Percentiles rank a stretch among this genome's conserved stretches.
Conservation (phyloP, 2,888 invertebrate species). For the Chromoteleia sp. region DNA sequence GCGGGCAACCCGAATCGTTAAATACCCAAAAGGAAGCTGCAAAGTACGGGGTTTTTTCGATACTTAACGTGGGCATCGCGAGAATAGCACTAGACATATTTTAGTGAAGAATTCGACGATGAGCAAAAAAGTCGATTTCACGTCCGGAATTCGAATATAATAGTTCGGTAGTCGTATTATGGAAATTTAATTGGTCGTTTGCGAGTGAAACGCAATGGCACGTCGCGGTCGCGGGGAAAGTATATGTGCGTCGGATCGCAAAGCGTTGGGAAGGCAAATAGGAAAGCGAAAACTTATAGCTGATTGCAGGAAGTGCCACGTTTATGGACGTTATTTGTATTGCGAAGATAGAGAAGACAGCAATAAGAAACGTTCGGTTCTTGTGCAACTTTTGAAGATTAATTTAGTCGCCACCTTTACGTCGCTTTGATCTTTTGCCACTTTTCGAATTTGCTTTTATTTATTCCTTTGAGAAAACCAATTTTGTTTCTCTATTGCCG, state of each 20-base stretch:
- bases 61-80: constrained; percentile 39
- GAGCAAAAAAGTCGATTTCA: constrained; percentile 59
- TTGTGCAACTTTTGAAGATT: constrained; percentile 54
- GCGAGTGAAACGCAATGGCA: constrained; percentile 68
- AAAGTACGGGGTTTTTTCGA: constrained; percentile 24
- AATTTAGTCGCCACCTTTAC: constrained; percentile 45
- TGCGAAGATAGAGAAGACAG: constrained; percentile 62
- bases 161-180: constrained; percentile 69
- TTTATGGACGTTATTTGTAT: constrained; percentile 68
- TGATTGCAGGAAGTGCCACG: constrained; percentile 70
- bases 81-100: constrained; percentile 18
- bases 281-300: constrained; percentile 69
- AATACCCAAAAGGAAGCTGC: constrained; percentile 25
- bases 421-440: no score
- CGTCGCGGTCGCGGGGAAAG: constrained; percentile 57
- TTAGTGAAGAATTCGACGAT: constrained; percentile 50
- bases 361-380: constrained; percentile 57
- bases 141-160: constrained; percentile 67
- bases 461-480: no score
- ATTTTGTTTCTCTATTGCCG: no score
- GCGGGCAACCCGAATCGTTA: no score
- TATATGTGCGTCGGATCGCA: constrained; percentile 52
- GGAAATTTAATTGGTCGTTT: constrained; percentile 73
- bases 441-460: no score
- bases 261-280: constrained; percentile 65